phyloP scores from a whole-genome alignment of 1,140 invertebrate species.

The Aphaenogaster rudis region DNA sequence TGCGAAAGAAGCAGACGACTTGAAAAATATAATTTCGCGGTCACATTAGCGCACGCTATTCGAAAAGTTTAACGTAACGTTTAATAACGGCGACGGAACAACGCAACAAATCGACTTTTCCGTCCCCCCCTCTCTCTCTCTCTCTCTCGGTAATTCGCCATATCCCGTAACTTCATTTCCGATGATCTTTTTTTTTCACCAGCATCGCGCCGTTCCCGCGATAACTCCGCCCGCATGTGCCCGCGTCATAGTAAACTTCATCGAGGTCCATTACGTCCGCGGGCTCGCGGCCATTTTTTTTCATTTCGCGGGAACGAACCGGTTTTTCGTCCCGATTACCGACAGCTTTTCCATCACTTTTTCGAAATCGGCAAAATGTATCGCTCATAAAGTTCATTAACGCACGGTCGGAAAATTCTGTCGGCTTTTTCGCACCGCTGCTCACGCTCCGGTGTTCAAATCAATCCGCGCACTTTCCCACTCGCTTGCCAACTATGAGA shows the following conservation, averaged over 20 bases:
- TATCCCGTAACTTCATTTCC: constrained; percentile 19
- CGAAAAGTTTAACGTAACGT: constrained; percentile 21
- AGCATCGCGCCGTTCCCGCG: constrained; percentile 3
- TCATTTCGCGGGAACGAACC: constrained; percentile 21
- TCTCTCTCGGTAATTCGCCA: constrained; percentile 1
- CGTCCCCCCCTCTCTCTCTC: not conserved
- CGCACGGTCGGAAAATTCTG: constrained; percentile 35
- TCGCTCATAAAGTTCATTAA: constrained; percentile 40
- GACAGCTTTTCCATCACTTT: constrained; percentile 24
- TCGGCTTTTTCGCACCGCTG: constrained; percentile 65
- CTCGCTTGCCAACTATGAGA: not conserved
- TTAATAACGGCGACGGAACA: not conserved
- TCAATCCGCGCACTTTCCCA: constrained; percentile 29
- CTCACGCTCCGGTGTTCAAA: not conserved
- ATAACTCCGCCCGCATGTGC: constrained; percentile 46
- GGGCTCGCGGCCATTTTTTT: constrained; percentile 51
- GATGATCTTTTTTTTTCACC: constrained; percentile 15
- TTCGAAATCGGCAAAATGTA: constrained; percentile 48
- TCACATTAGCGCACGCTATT: not conserved
- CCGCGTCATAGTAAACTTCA: constrained; percentile 47
- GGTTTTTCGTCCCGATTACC: constrained; percentile 33
- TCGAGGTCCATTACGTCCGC: constrained; percentile 52
- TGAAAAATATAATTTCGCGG: not conserved
- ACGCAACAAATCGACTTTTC: constrained; percentile 14
- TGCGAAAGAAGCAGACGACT: not conserved